Base-by-base conservation (phyloP, 2,797 vertebrate genomes). In the Naso thynnoides region DNA sequence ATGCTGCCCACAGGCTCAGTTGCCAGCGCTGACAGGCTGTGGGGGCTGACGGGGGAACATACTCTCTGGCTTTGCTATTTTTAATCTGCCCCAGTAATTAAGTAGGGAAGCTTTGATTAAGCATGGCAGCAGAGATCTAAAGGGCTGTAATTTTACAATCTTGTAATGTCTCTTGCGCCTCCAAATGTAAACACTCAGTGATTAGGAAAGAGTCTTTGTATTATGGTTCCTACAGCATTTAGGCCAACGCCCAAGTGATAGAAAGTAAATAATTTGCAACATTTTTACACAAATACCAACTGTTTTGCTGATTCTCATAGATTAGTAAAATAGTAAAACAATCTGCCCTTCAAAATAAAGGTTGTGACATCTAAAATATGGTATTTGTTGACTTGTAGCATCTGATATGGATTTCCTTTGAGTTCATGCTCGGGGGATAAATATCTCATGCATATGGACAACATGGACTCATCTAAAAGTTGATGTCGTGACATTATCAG, bases 71-170 rank as follows among this genome's bases (percentile, higher is more conserved):
- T 79, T 68, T 80, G 74, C 81, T 82, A 81, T 89, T 90, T 91
- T 89, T 85, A 86, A 85, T 67, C 68, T 79, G 73, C 52, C 69
- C 70, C 59, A 64, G 82, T 77, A 91, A 89, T 93, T 90, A 90
- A 73, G 58, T 26, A 5, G 33, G 48, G 62, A 72, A 58, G 78
- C 73, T 89, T 79, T 88, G 70, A 85, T 84, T 67, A 75, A 73
- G 65, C 63, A 67, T 45, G 39, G 42, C 54, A 36, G 66, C 66
- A 73, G 29, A 81, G 58, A 84, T 75, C 66, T 73, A 26, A 68
- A 75, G 75, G 23, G 3, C 39, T 50, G 19, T 44, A 64, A 63
- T 78, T 67, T 82, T 41, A 67, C 66, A 62, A 77, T 55, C 0
- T 50, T 31, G 3, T 44, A 69, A 41, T 44, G 38, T 62, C 23